phyloP scores from a whole-genome alignment of 2,888 invertebrate genomes.

The Phrixothrix hirtus region DNA sequence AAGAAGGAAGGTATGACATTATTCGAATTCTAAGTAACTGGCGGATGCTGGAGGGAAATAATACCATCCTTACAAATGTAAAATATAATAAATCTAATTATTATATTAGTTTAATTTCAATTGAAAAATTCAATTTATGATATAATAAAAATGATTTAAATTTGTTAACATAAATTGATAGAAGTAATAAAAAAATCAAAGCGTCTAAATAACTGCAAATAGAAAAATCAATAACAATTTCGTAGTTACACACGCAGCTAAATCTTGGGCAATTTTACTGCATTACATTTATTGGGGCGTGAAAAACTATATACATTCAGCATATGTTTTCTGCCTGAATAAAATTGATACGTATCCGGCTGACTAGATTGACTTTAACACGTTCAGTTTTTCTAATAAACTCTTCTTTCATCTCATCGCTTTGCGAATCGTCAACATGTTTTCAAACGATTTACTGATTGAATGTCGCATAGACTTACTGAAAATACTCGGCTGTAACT shows the following conservation, averaged over 20 bases:
- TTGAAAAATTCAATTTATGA: too few relatives aligned
- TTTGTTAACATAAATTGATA: not conserved
- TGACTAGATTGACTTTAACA: slow-evolving; percentile 23
- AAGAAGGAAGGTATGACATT: too few relatives aligned
- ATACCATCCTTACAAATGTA: too few relatives aligned
- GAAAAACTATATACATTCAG: slow-evolving; percentile 3
- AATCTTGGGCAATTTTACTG: not conserved
- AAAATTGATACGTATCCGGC: slow-evolving; percentile 19
- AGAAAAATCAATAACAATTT: too few relatives aligned
- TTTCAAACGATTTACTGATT: slow-evolving; percentile 24
- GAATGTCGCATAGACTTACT: slow-evolving; percentile 16
- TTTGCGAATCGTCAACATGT: slow-evolving; percentile 21
- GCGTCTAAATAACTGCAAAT: not conserved
- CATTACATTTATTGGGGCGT: not conserved
- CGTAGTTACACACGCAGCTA: too few relatives aligned
- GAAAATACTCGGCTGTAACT: slow-evolving; percentile 12
- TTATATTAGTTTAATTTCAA: too few relatives aligned
- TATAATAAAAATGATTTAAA: too few relatives aligned
- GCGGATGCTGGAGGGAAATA: too few relatives aligned
- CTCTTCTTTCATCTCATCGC: slow-evolving; percentile 18
- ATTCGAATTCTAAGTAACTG: too few relatives aligned
- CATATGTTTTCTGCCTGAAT: slow-evolving; percentile 5
- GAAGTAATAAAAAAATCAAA: not conserved
- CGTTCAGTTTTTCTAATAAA: slow-evolving; percentile 22
- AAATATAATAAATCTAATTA: too few relatives aligned